Evolutionary conservation across 2,888 invertebrate species (phyloP), one percentile per base, ranked within the genome.

Genomic region (Polylopha cassiicola): DNA sequence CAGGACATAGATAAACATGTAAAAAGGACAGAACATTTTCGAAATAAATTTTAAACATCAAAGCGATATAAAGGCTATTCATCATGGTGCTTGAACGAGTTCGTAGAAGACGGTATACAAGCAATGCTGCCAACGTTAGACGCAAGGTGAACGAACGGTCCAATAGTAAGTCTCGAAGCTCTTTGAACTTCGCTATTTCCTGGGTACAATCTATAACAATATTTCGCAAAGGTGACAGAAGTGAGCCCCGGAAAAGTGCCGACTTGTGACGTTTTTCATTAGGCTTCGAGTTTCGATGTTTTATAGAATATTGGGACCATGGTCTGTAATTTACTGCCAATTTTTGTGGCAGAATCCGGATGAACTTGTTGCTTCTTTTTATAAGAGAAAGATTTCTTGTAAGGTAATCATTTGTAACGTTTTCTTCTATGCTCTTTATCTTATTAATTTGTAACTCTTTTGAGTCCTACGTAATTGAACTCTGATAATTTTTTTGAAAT

Each of bases 181-280:
- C 47, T 55, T 57, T 55, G 58, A 68, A 67, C 58, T 62, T 65
- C 57, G 57, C 58, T 49, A 62, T 50, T 68, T 62, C 61, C 61
- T 56, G 50, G 50, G 51, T 54, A 45, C 53, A 68, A 68, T 71
- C 69, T 65, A 73, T 73, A 71, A 66, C 61, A 66, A 66, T 69
- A 67, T 67, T 69, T 51, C 47, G 49, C 43, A 37, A 50, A 51
- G 53, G 59, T 57, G 62, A 58, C 57, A 45, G 47, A 43, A 50
- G 46, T 31, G 43, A 16, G n/a, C n/a, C 29, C 9, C 20, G 15
- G 9, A 5, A 26, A 18, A 8, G n/a, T 11, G 37, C 30, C 14
- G 14, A 22, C 29, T 34, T 23, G 37, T 46, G 54, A 58, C 56
- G 62, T 62, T 63, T 66, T 63, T 61, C 54, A 59, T 58, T 56